Evolutionary conservation across 2,888 invertebrate species (phyloP).

Genomic region (Hyposoter didymator): DNA sequence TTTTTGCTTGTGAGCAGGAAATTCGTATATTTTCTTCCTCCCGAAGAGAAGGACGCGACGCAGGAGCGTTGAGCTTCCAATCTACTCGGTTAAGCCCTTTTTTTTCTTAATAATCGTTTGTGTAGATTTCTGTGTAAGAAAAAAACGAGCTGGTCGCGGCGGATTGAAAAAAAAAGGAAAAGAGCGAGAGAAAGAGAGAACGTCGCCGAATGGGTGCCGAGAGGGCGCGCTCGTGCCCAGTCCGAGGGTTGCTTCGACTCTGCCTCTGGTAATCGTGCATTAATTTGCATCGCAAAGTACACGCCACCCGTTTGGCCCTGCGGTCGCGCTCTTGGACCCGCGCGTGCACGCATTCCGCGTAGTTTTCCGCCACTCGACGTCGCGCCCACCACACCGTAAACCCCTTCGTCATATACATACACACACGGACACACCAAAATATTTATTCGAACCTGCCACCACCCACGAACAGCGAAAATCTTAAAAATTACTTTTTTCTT

Average conservation of each 20-base stretch:
- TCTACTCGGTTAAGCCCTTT: background rate
- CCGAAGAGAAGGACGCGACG: background rate
- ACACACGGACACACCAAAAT: conserved; percentile 2
- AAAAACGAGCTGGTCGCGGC: conserved; percentile 47
- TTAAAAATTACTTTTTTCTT: conserved; percentile 17
- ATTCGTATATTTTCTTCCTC: background rate
- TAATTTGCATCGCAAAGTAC: conserved; percentile 84
- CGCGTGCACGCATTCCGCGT: conserved; percentile 80
- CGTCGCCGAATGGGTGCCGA: conserved; percentile 61
- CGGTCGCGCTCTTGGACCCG: conserved; percentile 67
- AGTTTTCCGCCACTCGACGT: conserved; percentile 75
- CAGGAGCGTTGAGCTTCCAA: background rate
- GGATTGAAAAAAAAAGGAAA: conserved; percentile 50
- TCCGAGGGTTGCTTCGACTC: conserved; percentile 72
- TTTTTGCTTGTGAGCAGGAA: background rate
- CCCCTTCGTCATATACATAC: background rate
- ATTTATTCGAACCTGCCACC: conserved; percentile 14
- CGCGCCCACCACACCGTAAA: conserved; percentile 26
- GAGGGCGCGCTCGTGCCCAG: conserved; percentile 62
- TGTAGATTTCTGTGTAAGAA: conserved; percentile 26
- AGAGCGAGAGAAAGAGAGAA: conserved; percentile 55
- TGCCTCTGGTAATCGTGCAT: conserved; percentile 82
- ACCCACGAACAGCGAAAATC: conserved; percentile 53
- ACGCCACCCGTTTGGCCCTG: conserved; percentile 79
- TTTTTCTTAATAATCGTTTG: conserved; percentile 9